phyloP scores from a whole-genome alignment of 1,140 invertebrate genomes.

The Lineus longissimus region DNA sequence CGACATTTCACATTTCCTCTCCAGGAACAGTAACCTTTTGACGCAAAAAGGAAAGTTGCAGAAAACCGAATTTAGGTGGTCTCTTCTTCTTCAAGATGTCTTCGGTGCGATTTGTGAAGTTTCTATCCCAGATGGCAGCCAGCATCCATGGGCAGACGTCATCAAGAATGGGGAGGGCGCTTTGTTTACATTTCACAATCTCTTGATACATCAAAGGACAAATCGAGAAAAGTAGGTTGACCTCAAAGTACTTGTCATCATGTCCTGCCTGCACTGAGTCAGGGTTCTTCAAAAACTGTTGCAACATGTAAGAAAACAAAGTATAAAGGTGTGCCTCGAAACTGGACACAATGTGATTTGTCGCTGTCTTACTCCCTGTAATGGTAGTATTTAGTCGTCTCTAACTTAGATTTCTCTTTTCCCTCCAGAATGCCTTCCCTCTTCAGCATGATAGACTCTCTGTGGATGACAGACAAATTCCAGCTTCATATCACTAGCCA shows the following conservation, averaged over 20 bases:
- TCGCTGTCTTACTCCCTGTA: no score
- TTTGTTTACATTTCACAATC: background rate
- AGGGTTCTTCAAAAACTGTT: no score
- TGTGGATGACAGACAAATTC: slow-evolving; percentile 2
- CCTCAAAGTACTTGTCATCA: background rate
- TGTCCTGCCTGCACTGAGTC: no score
- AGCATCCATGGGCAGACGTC: background rate
- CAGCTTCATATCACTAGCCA: background rate
- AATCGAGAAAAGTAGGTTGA: background rate
- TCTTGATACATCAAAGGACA: background rate
- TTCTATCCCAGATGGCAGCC: background rate
- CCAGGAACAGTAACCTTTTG: no score
- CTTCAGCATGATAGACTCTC: slow-evolving; percentile 5
- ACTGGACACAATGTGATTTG: no score
- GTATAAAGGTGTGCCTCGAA: no score
- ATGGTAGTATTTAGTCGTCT: no score
- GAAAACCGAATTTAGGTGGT: no score
- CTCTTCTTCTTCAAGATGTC: background rate
- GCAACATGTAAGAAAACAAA: no score
- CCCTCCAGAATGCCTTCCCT: background rate
- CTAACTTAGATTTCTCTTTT: background rate
- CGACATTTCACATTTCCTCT: no score
- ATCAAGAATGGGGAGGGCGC: slow-evolving; percentile 5
- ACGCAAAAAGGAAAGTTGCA: no score
- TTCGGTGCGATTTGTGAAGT: slow-evolving; percentile 3